Conservation (phyloP, 2,797 vertebrate species). For the Neopelma chrysocephalum region DNA sequence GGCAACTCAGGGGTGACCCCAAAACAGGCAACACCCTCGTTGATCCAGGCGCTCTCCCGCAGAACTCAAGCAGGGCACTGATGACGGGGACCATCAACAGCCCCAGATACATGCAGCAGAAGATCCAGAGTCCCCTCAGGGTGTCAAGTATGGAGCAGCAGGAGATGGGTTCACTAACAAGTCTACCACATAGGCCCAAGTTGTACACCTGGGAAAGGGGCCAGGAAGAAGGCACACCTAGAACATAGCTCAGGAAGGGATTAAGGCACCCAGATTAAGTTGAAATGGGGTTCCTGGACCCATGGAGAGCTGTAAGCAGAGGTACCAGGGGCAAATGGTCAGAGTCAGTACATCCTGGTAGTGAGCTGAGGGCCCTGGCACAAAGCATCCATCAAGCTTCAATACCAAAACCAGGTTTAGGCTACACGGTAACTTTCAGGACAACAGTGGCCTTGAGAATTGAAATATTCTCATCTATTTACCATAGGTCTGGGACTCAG, state of each 20-base stretch:
- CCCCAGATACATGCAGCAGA: background rate
- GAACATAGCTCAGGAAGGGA: background rate
- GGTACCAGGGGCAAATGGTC: fast-evolving
- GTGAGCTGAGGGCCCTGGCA: background rate
- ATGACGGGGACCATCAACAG: fast-evolving
- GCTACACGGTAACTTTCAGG: background rate
- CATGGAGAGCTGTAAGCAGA: fast-evolving
- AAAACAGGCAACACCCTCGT: background rate
- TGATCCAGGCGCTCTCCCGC: fast-evolving
- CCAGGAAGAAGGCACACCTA: background rate
- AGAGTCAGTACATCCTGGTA: background rate
- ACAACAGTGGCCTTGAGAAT: background rate
- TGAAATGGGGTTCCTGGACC: background rate
- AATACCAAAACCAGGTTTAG: background rate
- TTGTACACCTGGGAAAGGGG: background rate
- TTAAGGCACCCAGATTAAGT: background rate
- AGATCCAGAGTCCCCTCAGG: background rate
- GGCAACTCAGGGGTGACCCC: background rate
- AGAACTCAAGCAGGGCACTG: background rate
- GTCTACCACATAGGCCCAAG: background rate
- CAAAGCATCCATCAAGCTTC: background rate
- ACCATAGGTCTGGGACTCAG: background rate
- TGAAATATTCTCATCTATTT: background rate
- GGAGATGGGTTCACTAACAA: background rate
- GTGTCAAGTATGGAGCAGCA: background rate